Evolutionary conservation across 2,113 vertebrate species (phyloP).

Genomic region (Malurus elegans): DNA sequence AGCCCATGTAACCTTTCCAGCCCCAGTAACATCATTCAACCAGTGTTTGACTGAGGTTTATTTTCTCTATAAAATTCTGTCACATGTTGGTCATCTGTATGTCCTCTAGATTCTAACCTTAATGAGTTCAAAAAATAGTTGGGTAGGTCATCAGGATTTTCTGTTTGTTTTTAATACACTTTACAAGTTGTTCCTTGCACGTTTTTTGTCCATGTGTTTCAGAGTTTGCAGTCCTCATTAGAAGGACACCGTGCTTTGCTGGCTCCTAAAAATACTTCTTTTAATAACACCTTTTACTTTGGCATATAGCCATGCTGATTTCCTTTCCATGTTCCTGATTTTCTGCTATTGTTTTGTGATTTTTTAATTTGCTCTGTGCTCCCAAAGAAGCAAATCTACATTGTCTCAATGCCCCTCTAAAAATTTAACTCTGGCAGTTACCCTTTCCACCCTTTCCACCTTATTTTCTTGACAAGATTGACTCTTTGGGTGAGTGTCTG

Average conservation of each 20-base stretch:
- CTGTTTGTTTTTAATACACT: background rate
- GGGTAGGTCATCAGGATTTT: accelerated
- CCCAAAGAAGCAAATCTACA: background rate
- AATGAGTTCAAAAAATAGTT: background rate
- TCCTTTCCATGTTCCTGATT: background rate
- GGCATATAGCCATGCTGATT: background rate
- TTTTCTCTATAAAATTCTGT: background rate
- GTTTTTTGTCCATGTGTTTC: background rate
- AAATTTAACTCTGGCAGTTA: background rate
- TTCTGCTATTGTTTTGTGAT: background rate
- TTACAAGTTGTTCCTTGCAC: background rate
- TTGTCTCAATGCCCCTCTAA: background rate
- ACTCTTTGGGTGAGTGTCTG: background rate
- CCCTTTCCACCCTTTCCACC: background rate
- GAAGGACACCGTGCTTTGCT: background rate
- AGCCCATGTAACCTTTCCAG: background rate
- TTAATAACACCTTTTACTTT: background rate
- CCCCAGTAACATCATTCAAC: background rate
- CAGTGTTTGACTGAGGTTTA: background rate
- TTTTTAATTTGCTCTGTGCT: background rate
- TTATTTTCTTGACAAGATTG: background rate
- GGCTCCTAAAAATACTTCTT: background rate
- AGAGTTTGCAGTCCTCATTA: background rate
- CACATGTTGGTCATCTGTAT: background rate
- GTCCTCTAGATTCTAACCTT: background rate